Evolutionary conservation across 2,797 vertebrate genomes (phyloP), one percentile per base, ranked within the genome.

Genomic region (Nannoperca obscura): DNA sequence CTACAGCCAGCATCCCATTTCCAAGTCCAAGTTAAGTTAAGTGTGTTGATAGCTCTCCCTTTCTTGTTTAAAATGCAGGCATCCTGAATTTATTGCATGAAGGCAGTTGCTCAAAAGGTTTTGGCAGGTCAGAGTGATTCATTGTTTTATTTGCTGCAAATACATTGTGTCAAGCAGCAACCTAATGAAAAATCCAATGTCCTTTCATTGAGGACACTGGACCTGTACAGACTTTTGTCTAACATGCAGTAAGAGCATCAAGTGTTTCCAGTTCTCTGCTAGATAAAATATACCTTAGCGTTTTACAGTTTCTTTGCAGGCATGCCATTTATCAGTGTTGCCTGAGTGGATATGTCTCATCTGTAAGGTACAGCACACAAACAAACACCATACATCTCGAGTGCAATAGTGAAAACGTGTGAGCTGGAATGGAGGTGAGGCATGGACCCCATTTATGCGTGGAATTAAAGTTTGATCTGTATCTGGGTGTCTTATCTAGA

Each of bases 261-360:
- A 49, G 38, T 53, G 32, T 63, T 79, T 71, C 47, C 75, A 60
- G 65, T 36, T 79, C 30, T 68, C 70, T 68, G 7, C 11, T 17
- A 47, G 74, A 74, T 86, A 67, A 81, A 77, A 78, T 71, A 78
- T 58, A 71, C 47, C 36, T 68, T 19, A 24, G 52, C 20, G 70
- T 74, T 73, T 61, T 60, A 69, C 40, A 73, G 68, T 60, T 74
- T 86, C 54, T 34, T 68, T 46, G 54, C 30, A 49, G 34, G 34
- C 53, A 49, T 10, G 46, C 58, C 36, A 78, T 90, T 86, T 64
- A 80, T 86, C 85, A 76, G 74, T 27, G 60, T 66, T 74, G 68
- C 63, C 74, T 40, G 77, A 70, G 71, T 49, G 69, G 86, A 76
- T 44, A 66, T 55, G 75, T 86, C 71, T 82, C 76, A 69, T 86